Conservation (phyloP, 2,113 vertebrate genomes). For the Gnathonemus longibarbis region DNA sequence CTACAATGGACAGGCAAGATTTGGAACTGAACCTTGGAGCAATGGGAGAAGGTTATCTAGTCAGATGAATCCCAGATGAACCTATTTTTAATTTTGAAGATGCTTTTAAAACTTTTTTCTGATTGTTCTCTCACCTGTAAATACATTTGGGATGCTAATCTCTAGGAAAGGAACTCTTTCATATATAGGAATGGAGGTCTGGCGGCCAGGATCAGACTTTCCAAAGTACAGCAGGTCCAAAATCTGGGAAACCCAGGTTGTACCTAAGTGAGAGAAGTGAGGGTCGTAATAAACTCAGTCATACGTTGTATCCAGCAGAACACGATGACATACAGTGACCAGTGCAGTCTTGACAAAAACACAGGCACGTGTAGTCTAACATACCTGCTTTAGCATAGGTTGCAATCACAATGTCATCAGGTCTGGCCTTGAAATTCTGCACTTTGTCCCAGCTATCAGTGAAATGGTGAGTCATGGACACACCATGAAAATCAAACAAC, state of each 20-base stretch:
- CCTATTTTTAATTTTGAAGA: neutral
- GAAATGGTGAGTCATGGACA: constrained; percentile 23
- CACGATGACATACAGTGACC: neutral
- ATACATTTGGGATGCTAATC: rapidly evolving
- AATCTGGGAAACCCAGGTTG: constrained; percentile 68
- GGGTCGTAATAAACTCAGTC: neutral
- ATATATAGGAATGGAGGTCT: constrained; percentile 46
- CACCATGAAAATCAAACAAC: constrained; percentile 23
- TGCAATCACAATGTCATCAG: constrained; percentile 53
- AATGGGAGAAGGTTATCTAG: no score
- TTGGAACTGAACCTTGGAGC: no score
- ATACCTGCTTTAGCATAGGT: constrained; percentile 60
- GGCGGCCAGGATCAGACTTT: constrained; percentile 37
- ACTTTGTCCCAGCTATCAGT: constrained; percentile 47
- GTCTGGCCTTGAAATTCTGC: constrained; percentile 43
- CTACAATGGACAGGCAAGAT: no score
- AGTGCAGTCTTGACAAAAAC: neutral
- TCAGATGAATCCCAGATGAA: neutral
- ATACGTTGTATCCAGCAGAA: neutral
- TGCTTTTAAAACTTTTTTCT: neutral
- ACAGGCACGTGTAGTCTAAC: no score
- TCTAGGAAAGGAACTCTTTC: constrained; percentile 66
- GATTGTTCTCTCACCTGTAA: constrained; percentile 21
- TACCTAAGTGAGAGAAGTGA: constrained; percentile 40
- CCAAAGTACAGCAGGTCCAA: constrained; percentile 60